These are phyloP conservation scores for Halisarca cf. caerulea DNA, from an alignment of 37 sponge, comb jelly and placozoan species.

Conservation along the genomic window DNA sequence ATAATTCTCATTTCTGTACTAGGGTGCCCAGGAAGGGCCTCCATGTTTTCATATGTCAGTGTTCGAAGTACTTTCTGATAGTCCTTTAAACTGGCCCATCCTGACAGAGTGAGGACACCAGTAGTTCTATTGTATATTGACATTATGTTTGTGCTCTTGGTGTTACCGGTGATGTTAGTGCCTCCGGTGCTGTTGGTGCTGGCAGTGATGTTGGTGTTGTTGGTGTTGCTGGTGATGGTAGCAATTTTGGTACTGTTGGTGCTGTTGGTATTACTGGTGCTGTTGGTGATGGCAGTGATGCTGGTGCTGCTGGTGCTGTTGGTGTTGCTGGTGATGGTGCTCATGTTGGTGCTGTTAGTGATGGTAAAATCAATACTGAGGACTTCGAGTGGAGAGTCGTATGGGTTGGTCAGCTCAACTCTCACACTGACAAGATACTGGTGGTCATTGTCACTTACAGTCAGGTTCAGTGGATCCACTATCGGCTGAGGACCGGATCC, in stretches of 20 bases:
- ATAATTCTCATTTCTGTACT: conserved; percentile 58
- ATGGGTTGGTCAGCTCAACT: conserved; percentile 49
- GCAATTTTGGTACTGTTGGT: too few species aligned
- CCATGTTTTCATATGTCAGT: conserved; percentile 70
- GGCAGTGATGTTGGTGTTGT: too few species aligned
- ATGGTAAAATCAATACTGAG: conserved; percentile 30
- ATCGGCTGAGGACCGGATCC: conserved; percentile 71
- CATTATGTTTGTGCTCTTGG: conserved; percentile 49
- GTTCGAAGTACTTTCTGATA: conserved; percentile 61
- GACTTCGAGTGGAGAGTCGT: conserved; percentile 61
- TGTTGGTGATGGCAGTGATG: too few species aligned
- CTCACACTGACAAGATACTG: conserved; percentile 26
- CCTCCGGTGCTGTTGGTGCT: too few species aligned
- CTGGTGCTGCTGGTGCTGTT: too few species aligned
- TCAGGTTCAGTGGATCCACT: conserved; percentile 43
- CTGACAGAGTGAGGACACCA: conserved; percentile 59
- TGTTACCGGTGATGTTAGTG: too few species aligned
- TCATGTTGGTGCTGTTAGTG: too few species aligned
- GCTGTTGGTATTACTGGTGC: too few species aligned
- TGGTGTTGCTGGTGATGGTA: too few species aligned
- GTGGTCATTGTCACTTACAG: conserved; percentile 76
- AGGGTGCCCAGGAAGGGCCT: conserved; percentile 78
- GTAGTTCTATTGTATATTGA: conserved; percentile 29
- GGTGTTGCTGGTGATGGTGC: too few species aligned
- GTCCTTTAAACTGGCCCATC: conserved; percentile 53